phyloP scores from a whole-genome alignment of 2,888 invertebrate genomes.

The Tribolium freemani region DNA sequence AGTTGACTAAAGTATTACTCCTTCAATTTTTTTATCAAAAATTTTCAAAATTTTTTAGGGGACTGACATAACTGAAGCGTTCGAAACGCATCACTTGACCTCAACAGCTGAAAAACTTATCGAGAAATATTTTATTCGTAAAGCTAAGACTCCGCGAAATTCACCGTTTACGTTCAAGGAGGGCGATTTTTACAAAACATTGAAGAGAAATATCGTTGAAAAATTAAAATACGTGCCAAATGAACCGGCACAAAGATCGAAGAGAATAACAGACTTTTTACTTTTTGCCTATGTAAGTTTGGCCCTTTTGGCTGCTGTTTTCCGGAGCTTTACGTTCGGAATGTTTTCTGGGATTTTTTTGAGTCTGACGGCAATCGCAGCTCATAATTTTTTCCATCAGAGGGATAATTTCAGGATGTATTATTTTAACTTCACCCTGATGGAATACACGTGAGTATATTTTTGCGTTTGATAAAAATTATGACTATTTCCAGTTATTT shows the following conservation, averaged over 20 bases:
- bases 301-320: slow-evolving; percentile 63
- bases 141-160: slow-evolving; percentile 75
- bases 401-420: slow-evolving; percentile 85
- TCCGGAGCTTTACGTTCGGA: slow-evolving; percentile 66
- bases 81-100: slow-evolving; percentile 80
- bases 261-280: slow-evolving; percentile 65
- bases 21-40: not conserved
- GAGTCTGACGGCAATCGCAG: slow-evolving; percentile 68
- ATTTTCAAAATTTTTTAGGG: slow-evolving; percentile 68
- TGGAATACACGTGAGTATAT: slow-evolving; percentile 73
- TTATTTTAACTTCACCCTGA: slow-evolving; percentile 78
- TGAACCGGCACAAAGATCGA: slow-evolving; percentile 59
- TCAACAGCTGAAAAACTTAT: slow-evolving; percentile 72
- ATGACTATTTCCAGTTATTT: not conserved
- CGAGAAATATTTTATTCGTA: slow-evolving; percentile 75
- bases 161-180: slow-evolving; percentile 80
- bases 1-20: slow-evolving; percentile 73
- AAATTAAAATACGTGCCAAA: slow-evolving; percentile 71
- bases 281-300: slow-evolving; percentile 62
- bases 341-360: slow-evolving; percentile 72
- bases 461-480: slow-evolving; percentile 8
- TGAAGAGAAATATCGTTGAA: slow-evolving; percentile 73
- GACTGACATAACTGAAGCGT: slow-evolving; percentile 84
- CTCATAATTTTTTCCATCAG: slow-evolving; percentile 85
- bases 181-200: slow-evolving; percentile 80